Conservation (phyloP, 1,140 invertebrate species). For the Brachionus koreanus region DNA sequence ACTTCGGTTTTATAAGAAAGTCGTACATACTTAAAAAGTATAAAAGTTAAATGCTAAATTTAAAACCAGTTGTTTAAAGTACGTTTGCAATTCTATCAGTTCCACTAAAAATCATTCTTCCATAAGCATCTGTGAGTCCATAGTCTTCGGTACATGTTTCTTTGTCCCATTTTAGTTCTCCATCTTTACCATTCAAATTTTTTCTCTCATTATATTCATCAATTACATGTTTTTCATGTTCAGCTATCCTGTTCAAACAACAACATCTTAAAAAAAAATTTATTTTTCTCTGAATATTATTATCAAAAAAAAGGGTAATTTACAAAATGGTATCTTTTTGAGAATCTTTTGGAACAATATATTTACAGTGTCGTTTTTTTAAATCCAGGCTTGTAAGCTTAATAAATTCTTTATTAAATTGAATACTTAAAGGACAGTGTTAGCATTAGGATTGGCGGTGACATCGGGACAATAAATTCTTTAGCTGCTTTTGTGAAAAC, state of each 20-base stretch:
- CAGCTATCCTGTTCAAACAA: neutral
- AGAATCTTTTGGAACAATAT: neutral
- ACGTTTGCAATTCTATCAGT: neutral
- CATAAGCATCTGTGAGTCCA: conserved; percentile 27
- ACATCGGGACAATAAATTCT: no score
- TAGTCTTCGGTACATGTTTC: conserved; percentile 9
- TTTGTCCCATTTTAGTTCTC: neutral
- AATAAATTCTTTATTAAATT: neutral
- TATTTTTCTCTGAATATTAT: neutral
- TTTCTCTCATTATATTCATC: neutral
- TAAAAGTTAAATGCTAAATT: neutral
- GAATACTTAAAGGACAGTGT: no score
- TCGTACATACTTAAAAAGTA: conserved; percentile 54
- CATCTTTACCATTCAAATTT: neutral
- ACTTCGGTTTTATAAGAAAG: conserved; percentile 52
- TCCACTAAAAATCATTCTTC: neutral
- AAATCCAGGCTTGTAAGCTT: neutral
- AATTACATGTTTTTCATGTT: neutral
- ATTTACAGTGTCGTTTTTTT: neutral
- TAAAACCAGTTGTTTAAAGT: neutral
- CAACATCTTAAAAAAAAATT: neutral
- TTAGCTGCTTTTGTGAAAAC: no score
- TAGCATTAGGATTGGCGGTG: no score
- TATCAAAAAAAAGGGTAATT: no score
- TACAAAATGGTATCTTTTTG: no score